A percentile compares a stretch with the other conserved stretches of the same genome.
These are phyloP conservation scores for Agapornis roseicollis DNA, from an alignment of 2,113 vertebrate species.

Conservation along the genomic window DNA sequence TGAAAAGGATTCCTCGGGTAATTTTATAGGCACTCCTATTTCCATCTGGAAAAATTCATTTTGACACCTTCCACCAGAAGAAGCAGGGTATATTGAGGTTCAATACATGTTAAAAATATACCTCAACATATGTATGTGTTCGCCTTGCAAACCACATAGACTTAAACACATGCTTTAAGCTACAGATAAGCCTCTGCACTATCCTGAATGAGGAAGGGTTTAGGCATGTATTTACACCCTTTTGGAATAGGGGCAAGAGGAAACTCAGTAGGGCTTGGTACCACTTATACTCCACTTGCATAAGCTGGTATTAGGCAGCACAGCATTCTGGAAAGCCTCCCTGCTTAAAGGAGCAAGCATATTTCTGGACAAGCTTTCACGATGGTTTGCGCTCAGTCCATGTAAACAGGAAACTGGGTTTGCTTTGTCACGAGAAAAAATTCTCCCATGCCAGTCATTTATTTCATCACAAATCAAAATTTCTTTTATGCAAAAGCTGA, in stretches of 20 bases:
- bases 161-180: background rate
- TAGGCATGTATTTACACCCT: background rate
- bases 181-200: background rate
- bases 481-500: background rate
- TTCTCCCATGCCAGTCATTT: background rate
- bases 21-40: background rate
- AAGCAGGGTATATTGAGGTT: fast-evolving
- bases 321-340: background rate
- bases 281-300: background rate
- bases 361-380: fast-evolving
- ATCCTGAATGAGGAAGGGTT: background rate
- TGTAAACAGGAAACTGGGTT: background rate
- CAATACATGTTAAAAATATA: background rate
- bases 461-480: background rate
- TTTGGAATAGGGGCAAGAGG: background rate
- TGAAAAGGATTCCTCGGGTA: background rate
- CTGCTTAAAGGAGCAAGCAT: background rate
- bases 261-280: background rate
- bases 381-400: fast-evolving
- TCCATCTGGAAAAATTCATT: background rate
- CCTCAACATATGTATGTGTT: background rate
- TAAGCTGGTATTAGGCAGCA: background rate
- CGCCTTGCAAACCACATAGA: background rate
- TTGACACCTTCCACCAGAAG: background rate
- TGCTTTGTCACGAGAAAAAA: background rate